A percentile compares a stretch with the other conserved stretches of the same genome.
Conservation (phyloP, 2,113 vertebrate species). For the cattle (Bos taurus) region DNA sequence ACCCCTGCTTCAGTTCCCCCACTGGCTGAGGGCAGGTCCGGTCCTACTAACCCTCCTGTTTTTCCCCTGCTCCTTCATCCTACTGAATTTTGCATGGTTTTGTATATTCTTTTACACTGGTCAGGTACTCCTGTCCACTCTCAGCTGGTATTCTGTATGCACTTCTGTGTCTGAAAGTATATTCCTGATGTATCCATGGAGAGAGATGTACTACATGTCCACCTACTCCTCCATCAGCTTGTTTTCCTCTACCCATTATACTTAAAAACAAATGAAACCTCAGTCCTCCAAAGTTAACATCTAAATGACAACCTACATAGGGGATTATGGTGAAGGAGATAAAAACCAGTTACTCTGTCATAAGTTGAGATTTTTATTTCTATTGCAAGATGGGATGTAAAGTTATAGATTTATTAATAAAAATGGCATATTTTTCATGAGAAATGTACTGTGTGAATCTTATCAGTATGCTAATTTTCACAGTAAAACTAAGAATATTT, state of each 20-base stretch:
- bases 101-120: background rate
- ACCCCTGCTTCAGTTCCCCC: background rate
- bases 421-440: background rate
- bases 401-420: background rate
- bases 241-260: background rate
- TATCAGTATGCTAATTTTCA: constrained; percentile 27
- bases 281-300: background rate
- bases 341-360: background rate
- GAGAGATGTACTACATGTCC: background rate
- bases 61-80: background rate
- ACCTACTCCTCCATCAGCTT: background rate
- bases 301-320: background rate
- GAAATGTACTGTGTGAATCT: background rate
- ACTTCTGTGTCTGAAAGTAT: background rate
- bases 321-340: background rate
- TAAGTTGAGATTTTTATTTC: background rate
- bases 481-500: constrained; percentile 17
- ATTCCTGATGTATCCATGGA: background rate
- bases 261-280: background rate
- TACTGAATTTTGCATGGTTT: background rate
- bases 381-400: background rate
- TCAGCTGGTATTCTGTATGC: background rate
- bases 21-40: fast-evolving
- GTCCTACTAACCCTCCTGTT: background rate
- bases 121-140: background rate